Percentiles rank a stretch among this genome's conserved stretches.
phyloP scores from a whole-genome alignment of 2,113 vertebrate genomes.

The Asarcornis scutulata region DNA sequence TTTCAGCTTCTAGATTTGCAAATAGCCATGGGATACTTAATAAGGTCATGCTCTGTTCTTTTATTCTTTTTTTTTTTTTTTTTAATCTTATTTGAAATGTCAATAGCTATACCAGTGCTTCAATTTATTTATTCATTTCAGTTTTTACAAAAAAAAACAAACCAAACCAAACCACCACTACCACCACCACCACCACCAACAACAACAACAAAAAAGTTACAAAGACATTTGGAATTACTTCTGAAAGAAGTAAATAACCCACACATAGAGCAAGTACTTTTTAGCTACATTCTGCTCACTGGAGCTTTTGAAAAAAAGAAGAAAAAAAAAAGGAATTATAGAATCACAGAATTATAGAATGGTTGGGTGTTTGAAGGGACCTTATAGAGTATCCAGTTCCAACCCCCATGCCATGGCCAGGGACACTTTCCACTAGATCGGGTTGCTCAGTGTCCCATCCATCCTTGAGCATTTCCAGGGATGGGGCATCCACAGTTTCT shows the following conservation, averaged over 20 bases:
- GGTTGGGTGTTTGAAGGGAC: not conserved
- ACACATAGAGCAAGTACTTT: not conserved
- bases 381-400: not conserved
- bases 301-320: not conserved
- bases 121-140: too few species aligned
- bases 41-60: not conserved
- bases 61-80: not conserved
- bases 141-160: not conserved
- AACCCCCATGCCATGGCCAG: not conserved
- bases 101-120: not conserved
- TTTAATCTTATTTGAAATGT: not conserved
- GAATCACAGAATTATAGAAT: not conserved
- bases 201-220: not conserved
- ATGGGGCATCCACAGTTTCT: not conserved
- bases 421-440: not conserved
- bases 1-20: not conserved
- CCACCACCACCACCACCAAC: too few species aligned
- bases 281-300: not conserved
- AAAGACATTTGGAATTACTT: not conserved
- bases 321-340: not conserved
- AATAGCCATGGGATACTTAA: not conserved
- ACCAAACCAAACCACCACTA: not conserved
- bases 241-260: not conserved
- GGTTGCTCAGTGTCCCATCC: not conserved
- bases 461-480: not conserved